A percentile compares a stretch with the other conserved stretches of the same genome.
These are phyloP conservation scores for Laupala kohalensis DNA, from an alignment of 1,140 invertebrate genomes.

Conservation along the genomic window DNA sequence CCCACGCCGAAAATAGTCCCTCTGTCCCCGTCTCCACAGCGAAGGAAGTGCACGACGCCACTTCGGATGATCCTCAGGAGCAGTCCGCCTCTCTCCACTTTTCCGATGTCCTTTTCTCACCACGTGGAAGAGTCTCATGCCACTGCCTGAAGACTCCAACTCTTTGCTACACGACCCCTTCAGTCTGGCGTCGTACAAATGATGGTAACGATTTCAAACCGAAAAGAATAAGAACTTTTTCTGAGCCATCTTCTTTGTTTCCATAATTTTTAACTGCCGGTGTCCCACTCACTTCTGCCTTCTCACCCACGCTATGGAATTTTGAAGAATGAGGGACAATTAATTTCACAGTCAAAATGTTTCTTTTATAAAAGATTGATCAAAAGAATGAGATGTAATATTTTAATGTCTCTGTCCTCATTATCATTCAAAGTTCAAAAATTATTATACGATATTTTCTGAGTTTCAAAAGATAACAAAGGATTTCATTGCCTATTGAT, in stretches of 20 bases:
- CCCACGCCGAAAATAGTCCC: too few relatives aligned
- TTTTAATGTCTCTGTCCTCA: background rate
- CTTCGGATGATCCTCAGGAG: too few relatives aligned
- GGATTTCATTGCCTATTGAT: too few relatives aligned
- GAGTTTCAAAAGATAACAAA: too few relatives aligned
- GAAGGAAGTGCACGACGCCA: too few relatives aligned
- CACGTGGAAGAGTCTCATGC: too few relatives aligned
- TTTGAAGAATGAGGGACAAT: conserved; percentile 1
- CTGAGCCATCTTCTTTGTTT: background rate
- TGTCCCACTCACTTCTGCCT: background rate
- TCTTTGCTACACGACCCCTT: background rate
- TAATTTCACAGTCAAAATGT: background rate
- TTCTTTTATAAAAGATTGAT: background rate
- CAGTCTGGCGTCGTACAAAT: background rate
- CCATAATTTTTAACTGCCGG: background rate
- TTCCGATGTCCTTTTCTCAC: too few relatives aligned
- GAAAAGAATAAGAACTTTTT: background rate
- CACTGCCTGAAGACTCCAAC: background rate
- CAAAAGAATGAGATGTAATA: background rate
- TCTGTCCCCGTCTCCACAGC: too few relatives aligned
- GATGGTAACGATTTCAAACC: background rate
- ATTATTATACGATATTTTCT: too few relatives aligned
- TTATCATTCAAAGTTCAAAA: background rate
- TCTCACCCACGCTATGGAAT: background rate
- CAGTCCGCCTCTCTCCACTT: too few relatives aligned